Conservation (phyloP, 35 echinoderm and acorn worm genomes). For the Hemicentrotus pulcherrimus region DNA sequence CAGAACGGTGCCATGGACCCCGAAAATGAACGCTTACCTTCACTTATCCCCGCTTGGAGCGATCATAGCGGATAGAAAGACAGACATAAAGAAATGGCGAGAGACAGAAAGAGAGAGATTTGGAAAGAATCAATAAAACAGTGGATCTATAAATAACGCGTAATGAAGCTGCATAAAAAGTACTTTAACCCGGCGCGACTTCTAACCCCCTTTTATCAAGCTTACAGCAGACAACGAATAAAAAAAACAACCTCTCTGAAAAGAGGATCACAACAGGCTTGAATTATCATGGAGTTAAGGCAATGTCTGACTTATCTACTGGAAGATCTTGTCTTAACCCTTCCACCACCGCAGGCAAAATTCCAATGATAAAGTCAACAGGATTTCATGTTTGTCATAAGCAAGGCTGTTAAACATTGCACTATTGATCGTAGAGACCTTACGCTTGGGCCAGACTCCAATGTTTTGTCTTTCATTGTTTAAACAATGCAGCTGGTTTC, state of each 20-base stretch:
- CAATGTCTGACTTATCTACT: background rate
- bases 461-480: constrained; percentile 3
- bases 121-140: constrained; percentile 33
- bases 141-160: constrained; percentile 52
- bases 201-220: background rate
- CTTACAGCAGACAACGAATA: background rate
- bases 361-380: background rate
- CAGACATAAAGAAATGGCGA: background rate
- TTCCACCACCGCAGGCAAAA: background rate
- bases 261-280: background rate
- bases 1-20: background rate
- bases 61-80: background rate
- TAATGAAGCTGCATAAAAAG: constrained; percentile 51
- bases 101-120: background rate
- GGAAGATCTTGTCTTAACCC: background rate
- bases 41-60: constrained; percentile 15
- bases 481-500: constrained; percentile 1
- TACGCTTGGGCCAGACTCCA: background rate
- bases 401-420: background rate
- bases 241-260: background rate
- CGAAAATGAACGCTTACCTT: background rate
- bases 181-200: constrained; percentile 39
- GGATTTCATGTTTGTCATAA: background rate
- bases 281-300: background rate
- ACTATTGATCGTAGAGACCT: background rate